phyloP scores from a whole-genome alignment of 2,113 vertebrate genomes.

The Megaceryle maxima region DNA sequence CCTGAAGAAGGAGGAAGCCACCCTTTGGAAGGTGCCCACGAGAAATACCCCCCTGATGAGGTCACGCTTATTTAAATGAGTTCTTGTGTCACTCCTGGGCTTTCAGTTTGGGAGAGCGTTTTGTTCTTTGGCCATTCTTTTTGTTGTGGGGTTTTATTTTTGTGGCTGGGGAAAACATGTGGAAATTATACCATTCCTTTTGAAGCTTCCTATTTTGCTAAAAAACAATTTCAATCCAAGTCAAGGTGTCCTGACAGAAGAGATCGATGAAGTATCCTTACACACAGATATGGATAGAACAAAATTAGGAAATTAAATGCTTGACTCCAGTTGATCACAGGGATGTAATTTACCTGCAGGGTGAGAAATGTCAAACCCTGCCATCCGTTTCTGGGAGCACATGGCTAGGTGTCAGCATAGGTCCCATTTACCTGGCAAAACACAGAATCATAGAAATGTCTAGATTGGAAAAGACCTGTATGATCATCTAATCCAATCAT shows the following conservation, averaged over 20 bases:
- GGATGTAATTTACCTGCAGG: neutral
- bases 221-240: neutral
- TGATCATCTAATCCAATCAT: no score
- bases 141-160: neutral
- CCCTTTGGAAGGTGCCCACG: neutral
- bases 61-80: neutral
- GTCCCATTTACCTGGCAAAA: neutral
- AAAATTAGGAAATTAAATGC: neutral
- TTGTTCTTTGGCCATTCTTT: neutral
- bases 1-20: neutral
- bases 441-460: no score
- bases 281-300: neutral
- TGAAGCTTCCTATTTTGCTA: neutral
- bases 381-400: neutral
- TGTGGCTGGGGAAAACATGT: fast-evolving
- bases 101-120: neutral
- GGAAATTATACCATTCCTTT: neutral
- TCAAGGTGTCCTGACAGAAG: neutral
- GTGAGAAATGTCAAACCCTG: neutral
- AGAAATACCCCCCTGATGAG: neutral
- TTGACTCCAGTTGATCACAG: neutral
- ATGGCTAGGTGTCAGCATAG: neutral
- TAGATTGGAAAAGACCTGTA: no score
- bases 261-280: neutral
- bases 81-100: neutral